Percentiles rank a stretch among this genome's conserved stretches.
phyloP scores from a whole-genome alignment of 2,888 invertebrate species.

The Stegophylla sp. region DNA sequence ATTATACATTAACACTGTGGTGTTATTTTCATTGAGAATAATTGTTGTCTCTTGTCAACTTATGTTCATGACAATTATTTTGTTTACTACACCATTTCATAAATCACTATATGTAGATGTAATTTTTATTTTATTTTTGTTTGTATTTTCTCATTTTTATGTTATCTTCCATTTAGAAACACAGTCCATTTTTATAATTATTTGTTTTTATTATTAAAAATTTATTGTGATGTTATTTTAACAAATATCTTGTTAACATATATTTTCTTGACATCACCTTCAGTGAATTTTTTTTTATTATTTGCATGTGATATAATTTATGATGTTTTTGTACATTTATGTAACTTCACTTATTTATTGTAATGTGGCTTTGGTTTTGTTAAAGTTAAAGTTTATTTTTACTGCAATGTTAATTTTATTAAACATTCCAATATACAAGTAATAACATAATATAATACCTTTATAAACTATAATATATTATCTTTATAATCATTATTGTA shows the following conservation, averaged over 20 bases:
- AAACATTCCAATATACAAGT: conserved; percentile 46
- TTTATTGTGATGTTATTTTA: conserved; percentile 51
- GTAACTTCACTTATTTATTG: conserved; percentile 41
- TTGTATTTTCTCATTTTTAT: conserved; percentile 7
- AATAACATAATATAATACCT: conserved; percentile 38
- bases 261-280: conserved; percentile 20
- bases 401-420: conserved; percentile 24
- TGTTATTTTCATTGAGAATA: not conserved
- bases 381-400: conserved; percentile 50
- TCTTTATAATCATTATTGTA: conserved; percentile 29
- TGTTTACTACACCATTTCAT: not conserved
- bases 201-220: conserved; percentile 35
- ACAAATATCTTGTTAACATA: conserved; percentile 35
- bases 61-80: not conserved
- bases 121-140: conserved; percentile 4
- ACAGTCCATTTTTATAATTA: conserved; percentile 43
- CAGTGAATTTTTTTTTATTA: conserved; percentile 44
- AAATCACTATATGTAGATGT: conserved; percentile 11
- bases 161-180: conserved; percentile 47
- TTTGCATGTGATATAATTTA: conserved; percentile 56
- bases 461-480: conserved; percentile 23
- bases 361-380: conserved; percentile 47
- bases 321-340: conserved; percentile 46
- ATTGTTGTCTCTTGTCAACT: conserved; percentile 9
- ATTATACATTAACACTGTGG: conserved; percentile 3